A percentile compares a stretch with the other conserved stretches of the same genome.
phyloP scores from a whole-genome alignment of 30 jellyfish, hydroid and myxozoan species.

The Euphysa ruthae region DNA sequence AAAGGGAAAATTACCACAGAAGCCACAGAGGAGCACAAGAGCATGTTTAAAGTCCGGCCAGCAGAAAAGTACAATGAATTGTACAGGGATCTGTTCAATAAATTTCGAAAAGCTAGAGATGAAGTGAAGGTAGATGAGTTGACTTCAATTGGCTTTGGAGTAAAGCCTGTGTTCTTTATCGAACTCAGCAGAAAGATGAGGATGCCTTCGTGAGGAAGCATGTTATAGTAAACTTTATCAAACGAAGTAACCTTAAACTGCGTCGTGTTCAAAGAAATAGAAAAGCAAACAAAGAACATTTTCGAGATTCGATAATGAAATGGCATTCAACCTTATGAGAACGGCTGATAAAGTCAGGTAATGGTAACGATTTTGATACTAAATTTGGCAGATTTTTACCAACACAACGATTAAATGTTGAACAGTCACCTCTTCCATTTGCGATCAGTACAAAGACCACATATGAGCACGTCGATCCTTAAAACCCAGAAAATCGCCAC shows the following conservation, averaged over 20 bases:
- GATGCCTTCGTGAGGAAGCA: background rate
- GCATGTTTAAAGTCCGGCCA: background rate
- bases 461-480: slow-evolving; percentile 4
- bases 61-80: background rate
- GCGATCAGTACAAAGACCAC: too few relatives aligned
- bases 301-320: too few relatives aligned
- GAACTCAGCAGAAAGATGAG: too few relatives aligned
- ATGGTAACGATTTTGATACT: too few relatives aligned
- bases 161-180: background rate
- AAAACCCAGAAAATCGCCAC: background rate
- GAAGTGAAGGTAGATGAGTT: background rate
- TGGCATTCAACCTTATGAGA: background rate
- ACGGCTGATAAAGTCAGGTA: too few relatives aligned
- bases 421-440: too few relatives aligned
- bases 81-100: background rate
- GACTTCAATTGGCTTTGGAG: background rate
- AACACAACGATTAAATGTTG: too few relatives aligned
- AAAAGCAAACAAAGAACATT: slow-evolving; percentile 9
- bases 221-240: slow-evolving; percentile 25
- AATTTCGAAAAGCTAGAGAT: background rate
- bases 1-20: background rate
- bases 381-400: too few relatives aligned
- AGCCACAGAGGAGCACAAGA: background rate
- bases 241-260: slow-evolving; percentile 7
- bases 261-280: background rate